Base-by-base conservation (phyloP, 2,888 invertebrate genomes). In the Agonopterix subpropinquella region DNA sequence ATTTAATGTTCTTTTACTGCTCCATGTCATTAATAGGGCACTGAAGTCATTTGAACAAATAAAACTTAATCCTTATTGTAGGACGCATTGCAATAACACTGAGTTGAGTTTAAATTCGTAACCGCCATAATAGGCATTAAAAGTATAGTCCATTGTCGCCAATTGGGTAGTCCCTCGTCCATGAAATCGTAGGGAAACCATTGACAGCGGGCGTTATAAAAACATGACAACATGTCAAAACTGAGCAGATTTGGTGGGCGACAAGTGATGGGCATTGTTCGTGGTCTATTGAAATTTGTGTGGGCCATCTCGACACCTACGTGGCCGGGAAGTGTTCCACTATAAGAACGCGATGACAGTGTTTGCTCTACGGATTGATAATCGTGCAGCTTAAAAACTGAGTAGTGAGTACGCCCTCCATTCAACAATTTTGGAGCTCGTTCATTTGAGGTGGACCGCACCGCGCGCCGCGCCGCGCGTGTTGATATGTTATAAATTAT, bases 211-310 rank as follows among this genome's bases (percentile, higher is more conserved):
- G 73, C 83, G 82, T 83, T 79, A 82, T 80, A 86, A 86, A 83
- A 87, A 87, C 87, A 86, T 83, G 86, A 86, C 84, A 77, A 85
- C 76, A 73, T 86, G 87, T 87, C 87, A 87, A 81, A 87, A 87
- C 86, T 84, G 83, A 80, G 79, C 80, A 83, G 81, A 80, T 82
- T 83, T 83, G 67, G 82, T 74, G 70, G 77, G 72, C 76, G 80
- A 85, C 84, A 84, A 86, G 84, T 84, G 86, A 85, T 61, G 77
- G 50, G 67, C 70, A 70, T 87, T 87, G 85, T 87, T 72, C 61
- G 56, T 50, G 51, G 51, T 51, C 71, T 64, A 80, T 87, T 78
- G 82, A 87, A 87, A 73, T 85, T 72, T 64, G 87, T 87, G 87
- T 87, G 87, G 85, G 73, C 83, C 71, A 65, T 58, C 64, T 71